Evolutionary conservation across 2,888 invertebrate genomes (phyloP), one percentile per base, ranked within the genome.

Genomic region (Lissocephala sabroskyi): DNA sequence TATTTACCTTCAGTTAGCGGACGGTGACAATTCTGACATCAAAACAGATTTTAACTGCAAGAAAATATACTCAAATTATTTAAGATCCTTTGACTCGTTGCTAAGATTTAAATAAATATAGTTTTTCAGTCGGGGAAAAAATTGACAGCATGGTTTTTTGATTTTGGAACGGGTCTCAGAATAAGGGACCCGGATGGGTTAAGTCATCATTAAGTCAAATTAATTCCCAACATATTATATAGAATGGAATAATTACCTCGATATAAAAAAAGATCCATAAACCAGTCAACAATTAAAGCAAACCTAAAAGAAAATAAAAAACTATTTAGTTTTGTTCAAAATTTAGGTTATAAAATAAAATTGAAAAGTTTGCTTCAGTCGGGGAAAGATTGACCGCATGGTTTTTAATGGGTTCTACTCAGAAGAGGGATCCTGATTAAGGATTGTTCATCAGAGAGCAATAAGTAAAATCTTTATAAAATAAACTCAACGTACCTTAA

Each of bases 361-460:
- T n/a, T n/a, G n/a, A n/a, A n/a, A n/a, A n/a, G n/a, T n/a, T 14
- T 32, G 6, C 30, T 23, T 28, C 28, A 36, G 35, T 28, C 44
- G 19, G 44, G 33, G 33, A 35, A 44, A 55, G n/a, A 37, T 58
- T 58, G 52, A 64, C 63, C 50, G 64, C 71, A 73, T 37, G 75
- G 65, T 73, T 73, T 59, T 59, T 65, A 40, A 46, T 56, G 63
- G 68, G 68, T 73, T 73, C 71, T 52, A 62, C 67, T 73, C 73
- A 75, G 75, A 47, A 73, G 68, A 73, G 71, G 71, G 71, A 73
- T 57, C 71, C 71, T 74, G 67, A 70, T 50, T 43, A 44, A 59
- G 67, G 58, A 65, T 51, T 37, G 23, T 59, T 68, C 73, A 68
- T 68, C 66, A 68, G 41, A 49, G 36, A 5, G 41, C 14, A 6